Conservation (phyloP, 2,888 invertebrate species). For the Leptothorax acervorum region DNA sequence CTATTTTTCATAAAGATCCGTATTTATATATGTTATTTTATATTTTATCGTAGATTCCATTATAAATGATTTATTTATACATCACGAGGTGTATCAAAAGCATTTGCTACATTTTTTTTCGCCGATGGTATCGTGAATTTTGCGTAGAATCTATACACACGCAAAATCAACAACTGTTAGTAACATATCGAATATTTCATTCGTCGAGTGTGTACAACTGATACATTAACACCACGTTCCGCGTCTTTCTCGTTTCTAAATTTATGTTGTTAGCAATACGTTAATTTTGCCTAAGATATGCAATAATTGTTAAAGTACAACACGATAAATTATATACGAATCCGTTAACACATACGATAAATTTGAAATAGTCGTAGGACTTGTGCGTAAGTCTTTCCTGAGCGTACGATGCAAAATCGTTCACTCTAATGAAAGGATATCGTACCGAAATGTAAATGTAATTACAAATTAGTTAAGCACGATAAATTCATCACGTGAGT, state of each 20-base stretch:
- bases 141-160: constrained; percentile 52
- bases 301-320: constrained; percentile 42
- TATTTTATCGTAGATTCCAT: constrained; percentile 8
- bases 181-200: constrained; percentile 54
- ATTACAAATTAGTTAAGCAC: constrained; percentile 8
- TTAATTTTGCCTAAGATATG: constrained; percentile 41
- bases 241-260: not conserved
- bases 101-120: constrained; percentile 54
- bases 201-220: not conserved
- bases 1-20: constrained; percentile 2
- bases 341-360: constrained; percentile 73
- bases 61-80: constrained; percentile 36
- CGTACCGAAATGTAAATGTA: constrained; percentile 15
- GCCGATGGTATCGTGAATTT: constrained; percentile 35
- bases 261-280: constrained; percentile 11
- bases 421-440: not conserved
- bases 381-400: constrained; percentile 76
- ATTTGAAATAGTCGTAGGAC: constrained; percentile 63
- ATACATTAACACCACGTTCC: constrained; percentile 45
- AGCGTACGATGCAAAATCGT: constrained; percentile 31
- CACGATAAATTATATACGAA: constrained; percentile 74
- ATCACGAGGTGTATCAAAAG: constrained; percentile 13
- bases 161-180: constrained; percentile 67
- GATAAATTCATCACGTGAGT: constrained; percentile 1
- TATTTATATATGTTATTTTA: constrained; percentile 12